Percentiles rank a stretch among this genome's conserved stretches.
Conservation (phyloP, 2,113 vertebrate species). For the Maccullochella peelii region DNA sequence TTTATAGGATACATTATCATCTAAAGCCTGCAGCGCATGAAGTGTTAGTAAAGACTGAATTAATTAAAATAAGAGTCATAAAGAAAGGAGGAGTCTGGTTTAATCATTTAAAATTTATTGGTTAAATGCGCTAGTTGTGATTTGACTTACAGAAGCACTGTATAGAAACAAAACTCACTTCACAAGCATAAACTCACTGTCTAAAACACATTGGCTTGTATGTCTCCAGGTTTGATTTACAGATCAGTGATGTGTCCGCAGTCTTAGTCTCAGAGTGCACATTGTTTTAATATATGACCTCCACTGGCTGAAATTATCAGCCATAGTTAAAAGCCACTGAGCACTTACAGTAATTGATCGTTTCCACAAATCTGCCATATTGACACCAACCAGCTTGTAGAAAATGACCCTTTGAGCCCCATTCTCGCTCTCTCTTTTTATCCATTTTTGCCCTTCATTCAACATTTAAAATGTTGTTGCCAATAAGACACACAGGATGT, state of each 20-base stretch:
- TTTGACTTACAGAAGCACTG: constrained; percentile 20
- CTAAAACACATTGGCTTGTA: constrained; percentile 14
- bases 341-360: constrained; percentile 74
- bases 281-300: constrained; percentile 68
- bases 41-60: background rate
- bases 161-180: constrained; percentile 15
- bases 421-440: background rate
- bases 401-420: constrained; percentile 7
- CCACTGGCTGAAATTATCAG: constrained; percentile 44
- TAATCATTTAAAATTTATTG: constrained; percentile 38
- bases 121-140: constrained; percentile 12
- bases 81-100: constrained; percentile 46
- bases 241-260: constrained; percentile 37
- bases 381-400: constrained; percentile 43
- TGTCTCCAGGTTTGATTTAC: constrained; percentile 64
- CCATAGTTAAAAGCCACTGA: constrained; percentile 60
- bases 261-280: constrained; percentile 36
- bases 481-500: constrained; percentile 52
- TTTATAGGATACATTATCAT: constrained; percentile 5
- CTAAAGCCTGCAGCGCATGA: background rate
- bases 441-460: constrained; percentile 10
- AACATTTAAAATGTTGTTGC: background rate
- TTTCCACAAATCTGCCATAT: constrained; percentile 62
- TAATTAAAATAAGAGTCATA: constrained; percentile 30
- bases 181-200: background rate